A percentile compares a stretch with the other conserved stretches of the same genome.
These are phyloP conservation scores for Eciton burchellii DNA, from an alignment of 1,140 invertebrate species.

Conservation along the genomic window DNA sequence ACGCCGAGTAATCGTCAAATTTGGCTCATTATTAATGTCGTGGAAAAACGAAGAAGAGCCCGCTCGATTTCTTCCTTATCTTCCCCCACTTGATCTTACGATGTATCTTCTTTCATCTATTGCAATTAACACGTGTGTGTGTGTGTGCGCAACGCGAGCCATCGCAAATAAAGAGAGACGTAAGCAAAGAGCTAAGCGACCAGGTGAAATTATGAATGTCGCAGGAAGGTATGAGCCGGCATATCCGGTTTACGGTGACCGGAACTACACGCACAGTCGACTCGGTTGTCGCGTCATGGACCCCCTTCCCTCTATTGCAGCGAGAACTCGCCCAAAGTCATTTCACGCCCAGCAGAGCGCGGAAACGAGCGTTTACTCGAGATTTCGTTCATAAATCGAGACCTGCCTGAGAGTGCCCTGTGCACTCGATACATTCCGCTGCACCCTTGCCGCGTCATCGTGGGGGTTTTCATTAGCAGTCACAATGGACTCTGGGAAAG, in stretches of 20 bases:
- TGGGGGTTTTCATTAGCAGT: slow-evolving; percentile 39
- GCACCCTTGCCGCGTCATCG: neutral
- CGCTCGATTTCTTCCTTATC: neutral
- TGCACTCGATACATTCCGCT: neutral
- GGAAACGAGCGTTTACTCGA: slow-evolving; percentile 78
- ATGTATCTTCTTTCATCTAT: neutral
- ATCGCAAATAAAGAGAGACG: neutral
- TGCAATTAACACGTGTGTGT: neutral
- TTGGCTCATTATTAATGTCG: neutral
- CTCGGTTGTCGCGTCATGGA: slow-evolving; percentile 60
- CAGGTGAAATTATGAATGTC: slow-evolving; percentile 7
- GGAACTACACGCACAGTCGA: slow-evolving; percentile 68
- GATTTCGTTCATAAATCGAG: slow-evolving; percentile 77
- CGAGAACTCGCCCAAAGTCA: slow-evolving; percentile 72
- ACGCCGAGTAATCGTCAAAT: neutral
- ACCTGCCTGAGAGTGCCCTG: slow-evolving; percentile 53
- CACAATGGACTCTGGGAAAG: slow-evolving; percentile 38
- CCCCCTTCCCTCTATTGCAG: slow-evolving; percentile 26
- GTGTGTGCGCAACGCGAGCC: neutral
- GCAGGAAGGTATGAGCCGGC: slow-evolving; percentile 19
- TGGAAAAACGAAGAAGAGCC: neutral
- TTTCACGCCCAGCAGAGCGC: slow-evolving; percentile 80
- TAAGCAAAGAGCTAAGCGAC: neutral
- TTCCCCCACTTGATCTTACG: neutral
- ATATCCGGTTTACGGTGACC: slow-evolving; percentile 64